Base-by-base conservation (phyloP, 2,888 invertebrate genomes). In the Drosophila subsilvestris region DNA sequence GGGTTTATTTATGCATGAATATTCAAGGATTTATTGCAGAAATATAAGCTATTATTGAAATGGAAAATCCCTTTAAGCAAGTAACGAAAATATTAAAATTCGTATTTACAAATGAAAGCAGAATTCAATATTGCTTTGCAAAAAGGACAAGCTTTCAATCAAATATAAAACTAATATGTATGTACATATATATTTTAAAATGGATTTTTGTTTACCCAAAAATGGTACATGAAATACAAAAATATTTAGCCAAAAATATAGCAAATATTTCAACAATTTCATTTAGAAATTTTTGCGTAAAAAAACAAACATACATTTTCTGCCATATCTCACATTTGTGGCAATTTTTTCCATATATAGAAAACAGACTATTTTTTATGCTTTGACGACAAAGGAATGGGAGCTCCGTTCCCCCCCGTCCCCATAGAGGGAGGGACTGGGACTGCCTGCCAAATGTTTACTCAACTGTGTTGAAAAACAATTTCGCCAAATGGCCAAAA, bases 381-480 rank as follows among this genome's bases (percentile, higher is more conserved):
- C 18, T 68, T 20, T 44, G 18, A 43, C 18, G 17, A 50, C 50
- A 29, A 50, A 50, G 42, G 12, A 43, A 18, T 20, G 32, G 20
- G 18, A 18, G 65, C 12, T 6, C n/a, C n/a, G n/a, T 12, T 32
- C 42, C 61, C 47, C 55, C 58, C 37, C 22, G n/a, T n/a, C 22
- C 3, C 25, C 6, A 37, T 25, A 32, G 45, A 47, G 50, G 43
- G 37, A 22, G 58, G 45, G 27, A 9, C 9, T 8, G 27, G 9
- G 9, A 27, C 27, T 27, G 8, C 43, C 67, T 57, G 76, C 63
- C 43, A 75, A 78, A 86, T 90, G 91, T 90, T 90, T 90, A 90
- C 82, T 90, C 91, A 90, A 90, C 85, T 90, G 91, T 89, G 88
- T 80, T 89, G 90, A 83, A 90, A 90, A 90, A 89, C 90, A 90